A percentile compares a stretch with the other conserved stretches of the same genome.
These are phyloP conservation scores for Patiria pectinifera DNA, from an alignment of 53 echinoderm and acorn worm genomes.

Conservation along the genomic window DNA sequence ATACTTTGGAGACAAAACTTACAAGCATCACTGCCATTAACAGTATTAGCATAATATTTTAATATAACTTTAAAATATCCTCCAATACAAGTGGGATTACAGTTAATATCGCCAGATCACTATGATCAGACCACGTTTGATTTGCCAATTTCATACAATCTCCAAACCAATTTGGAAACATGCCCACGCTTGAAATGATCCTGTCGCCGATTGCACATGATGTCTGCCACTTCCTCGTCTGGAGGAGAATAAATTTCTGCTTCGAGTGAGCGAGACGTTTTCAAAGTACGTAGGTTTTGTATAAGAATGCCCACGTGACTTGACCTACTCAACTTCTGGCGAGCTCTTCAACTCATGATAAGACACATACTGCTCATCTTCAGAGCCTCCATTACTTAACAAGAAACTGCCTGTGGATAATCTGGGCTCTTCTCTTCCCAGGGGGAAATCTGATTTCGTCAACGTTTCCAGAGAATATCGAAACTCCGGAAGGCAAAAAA, in stretches of 20 bases:
- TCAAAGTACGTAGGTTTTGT: neutral
- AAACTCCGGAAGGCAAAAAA: neutral
- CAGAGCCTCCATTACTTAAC: neutral
- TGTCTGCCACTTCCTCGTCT: neutral
- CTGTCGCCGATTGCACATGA: neutral
- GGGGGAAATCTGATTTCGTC: neutral
- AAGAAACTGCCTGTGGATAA: neutral
- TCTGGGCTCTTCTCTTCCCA: neutral
- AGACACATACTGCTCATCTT: constrained; percentile 9
- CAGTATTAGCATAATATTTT: too few relatives aligned
- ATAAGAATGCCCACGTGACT: constrained; percentile 1
- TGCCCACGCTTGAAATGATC: neutral
- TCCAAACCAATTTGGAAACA: neutral
- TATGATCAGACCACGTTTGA: neutral
- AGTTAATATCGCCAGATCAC: neutral
- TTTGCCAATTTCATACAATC: neutral
- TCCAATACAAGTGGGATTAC: neutral
- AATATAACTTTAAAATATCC: neutral
- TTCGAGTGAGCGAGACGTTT: neutral
- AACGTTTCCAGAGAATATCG: neutral
- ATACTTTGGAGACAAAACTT: too few relatives aligned
- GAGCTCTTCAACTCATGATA: neutral
- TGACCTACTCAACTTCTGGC: neutral
- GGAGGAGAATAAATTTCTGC: neutral
- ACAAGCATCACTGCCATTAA: too few relatives aligned